A percentile compares a stretch with the other conserved stretches of the same genome.
phyloP scores from a whole-genome alignment of 1,140 invertebrate species.

The Gryon sp. region DNA sequence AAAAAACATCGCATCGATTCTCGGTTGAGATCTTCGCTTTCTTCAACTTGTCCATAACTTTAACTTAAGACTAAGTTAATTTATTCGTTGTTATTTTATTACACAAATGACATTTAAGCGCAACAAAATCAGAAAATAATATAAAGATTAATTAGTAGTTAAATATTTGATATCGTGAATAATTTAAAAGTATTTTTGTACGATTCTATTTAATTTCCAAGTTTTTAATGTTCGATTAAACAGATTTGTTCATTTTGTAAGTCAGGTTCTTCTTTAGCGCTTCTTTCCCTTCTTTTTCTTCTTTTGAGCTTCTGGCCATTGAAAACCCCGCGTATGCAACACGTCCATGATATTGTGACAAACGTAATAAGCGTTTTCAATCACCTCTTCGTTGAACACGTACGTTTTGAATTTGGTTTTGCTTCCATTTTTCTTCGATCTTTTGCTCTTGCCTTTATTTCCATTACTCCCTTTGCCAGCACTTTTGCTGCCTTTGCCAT shows the following conservation, averaged over 20 bases:
- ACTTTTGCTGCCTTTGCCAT: constrained; percentile 79
- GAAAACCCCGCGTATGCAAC: constrained; percentile 87
- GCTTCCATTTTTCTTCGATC: constrained; percentile 81
- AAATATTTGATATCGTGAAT: no score
- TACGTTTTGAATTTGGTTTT: constrained; percentile 85
- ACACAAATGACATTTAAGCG: no score
- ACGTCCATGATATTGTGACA: constrained; percentile 93
- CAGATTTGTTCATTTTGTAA: neutral
- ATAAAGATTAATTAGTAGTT: no score
- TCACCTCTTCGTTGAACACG: constrained; percentile 90
- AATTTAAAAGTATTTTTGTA: no score
- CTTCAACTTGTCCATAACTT: no score
- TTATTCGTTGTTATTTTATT: no score
- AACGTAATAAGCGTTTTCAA: constrained; percentile 93
- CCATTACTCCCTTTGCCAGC: constrained; percentile 54
- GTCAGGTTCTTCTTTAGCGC: constrained; percentile 21
- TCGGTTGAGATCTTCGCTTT: no score
- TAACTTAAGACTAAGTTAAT: no score
- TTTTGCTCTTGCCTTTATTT: constrained; percentile 77
- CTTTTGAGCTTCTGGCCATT: constrained; percentile 89
- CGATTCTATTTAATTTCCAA: no score
- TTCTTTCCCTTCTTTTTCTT: constrained; percentile 89
- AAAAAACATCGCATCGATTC: constrained; percentile 21
- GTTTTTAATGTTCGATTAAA: neutral
- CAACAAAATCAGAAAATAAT: neutral